These are phyloP conservation scores for Macrosoma leucophasiata DNA, from an alignment of 2,888 invertebrate genomes.

Conservation along the genomic window DNA sequence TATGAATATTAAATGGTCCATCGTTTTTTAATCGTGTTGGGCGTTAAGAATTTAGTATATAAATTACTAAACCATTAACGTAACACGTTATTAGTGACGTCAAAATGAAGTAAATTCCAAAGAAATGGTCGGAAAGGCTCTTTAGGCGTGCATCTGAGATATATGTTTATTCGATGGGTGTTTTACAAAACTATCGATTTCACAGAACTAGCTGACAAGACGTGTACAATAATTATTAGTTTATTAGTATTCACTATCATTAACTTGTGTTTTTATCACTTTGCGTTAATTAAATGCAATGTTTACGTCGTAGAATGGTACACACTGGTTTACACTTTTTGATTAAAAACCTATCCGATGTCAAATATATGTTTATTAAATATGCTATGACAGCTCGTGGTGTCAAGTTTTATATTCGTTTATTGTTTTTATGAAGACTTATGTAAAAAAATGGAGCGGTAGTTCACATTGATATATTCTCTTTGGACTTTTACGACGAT, in stretches of 20 bases:
- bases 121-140: constrained; percentile 16
- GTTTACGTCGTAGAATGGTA: constrained; percentile 39
- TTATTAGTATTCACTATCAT: constrained; percentile 46
- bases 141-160: constrained; percentile 14
- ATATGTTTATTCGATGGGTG: constrained; percentile 19
- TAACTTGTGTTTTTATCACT: constrained; percentile 49
- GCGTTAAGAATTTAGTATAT: constrained; percentile 57
- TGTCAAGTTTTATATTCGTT: too few relatives aligned
- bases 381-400: too few relatives aligned
- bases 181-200: constrained; percentile 47
- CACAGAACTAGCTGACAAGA: constrained; percentile 35
- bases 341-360: constrained; percentile 47
- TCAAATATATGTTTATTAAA: too few relatives aligned
- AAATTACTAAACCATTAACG: constrained; percentile 62
- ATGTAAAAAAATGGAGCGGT: too few relatives aligned
- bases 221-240: constrained; percentile 41
- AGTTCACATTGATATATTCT: too few relatives aligned
- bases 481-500: too few relatives aligned
- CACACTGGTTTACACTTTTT: constrained; percentile 37
- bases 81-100: constrained; percentile 50
- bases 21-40: constrained; percentile 50
- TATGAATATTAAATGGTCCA: constrained; percentile 47
- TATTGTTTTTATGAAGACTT: too few relatives aligned
- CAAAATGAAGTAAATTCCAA: constrained; percentile 15
- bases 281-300: constrained; percentile 44